Evolutionary conservation across 1,140 invertebrate species (phyloP), one percentile per base, ranked within the genome.

Genomic region (Hydropsyche tenuis): DNA sequence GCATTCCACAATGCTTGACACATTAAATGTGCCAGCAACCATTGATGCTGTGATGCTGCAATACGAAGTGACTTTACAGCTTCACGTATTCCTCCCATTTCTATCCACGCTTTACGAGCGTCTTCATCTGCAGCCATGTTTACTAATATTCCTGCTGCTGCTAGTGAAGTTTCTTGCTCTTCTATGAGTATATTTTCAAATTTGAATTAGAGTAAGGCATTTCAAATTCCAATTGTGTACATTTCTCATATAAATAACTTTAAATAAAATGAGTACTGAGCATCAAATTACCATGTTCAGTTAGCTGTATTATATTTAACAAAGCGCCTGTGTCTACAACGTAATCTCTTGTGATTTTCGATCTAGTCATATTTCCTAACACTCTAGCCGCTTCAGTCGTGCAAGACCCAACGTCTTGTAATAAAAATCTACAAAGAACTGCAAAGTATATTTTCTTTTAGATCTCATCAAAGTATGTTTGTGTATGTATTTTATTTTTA

Each of bases 321-420:
- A 77, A 27, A 14, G 70, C 71, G 9, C 76, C 76, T 6, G 73
- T 75, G 27, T 75, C 73, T 7, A 77, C 76, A 7, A 77, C 62
- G 30, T 72, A 80, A 7, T 80, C 80, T 37, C 83, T 78, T 0
- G 81, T 83, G 14, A 77, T 62, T 74, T 81, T 79, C 68, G 81
- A 80, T 5, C 83, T 68, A 7, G 82, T 82, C 20, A 84, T 78
- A 66, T 84, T 84, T 25, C 83, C 83, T 18, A 84, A 73, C 0
- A 84, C 83, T 0, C 83, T 73, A 7, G 79, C 79, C 18, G 82
- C 76, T 77, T 84, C 83, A 22, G 80, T 77, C 0, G 74, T 65
- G 18, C 76, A 75, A n/a, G 70, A 64, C 9, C 66, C 64, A 5
- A 37, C 42, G 18, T 77, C 68, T 68, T 69, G 22, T 0, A 43